A percentile compares a stretch with the other conserved stretches of the same genome.
These are phyloP conservation scores for Spilosoma lubricipeda DNA, from an alignment of 2,888 invertebrate species.

Conservation along the genomic window DNA sequence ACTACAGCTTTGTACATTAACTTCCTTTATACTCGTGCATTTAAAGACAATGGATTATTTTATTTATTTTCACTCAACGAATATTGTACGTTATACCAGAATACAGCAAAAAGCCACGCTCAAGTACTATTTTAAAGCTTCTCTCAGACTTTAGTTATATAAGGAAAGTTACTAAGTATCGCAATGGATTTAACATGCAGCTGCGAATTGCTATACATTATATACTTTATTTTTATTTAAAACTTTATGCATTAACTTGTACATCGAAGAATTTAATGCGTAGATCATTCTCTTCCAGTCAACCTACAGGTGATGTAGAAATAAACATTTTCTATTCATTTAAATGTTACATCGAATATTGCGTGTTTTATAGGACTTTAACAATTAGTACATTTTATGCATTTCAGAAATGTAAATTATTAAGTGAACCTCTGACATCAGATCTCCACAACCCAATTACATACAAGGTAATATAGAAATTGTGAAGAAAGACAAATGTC, in stretches of 20 bases:
- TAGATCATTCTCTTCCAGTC: too few species aligned
- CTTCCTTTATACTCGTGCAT: slow-evolving; percentile 80
- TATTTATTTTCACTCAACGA: slow-evolving; percentile 59
- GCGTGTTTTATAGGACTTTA: neutral
- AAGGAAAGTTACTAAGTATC: neutral
- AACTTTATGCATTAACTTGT: too few species aligned
- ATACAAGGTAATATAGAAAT: too few species aligned
- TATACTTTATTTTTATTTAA: neutral
- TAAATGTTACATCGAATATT: neutral
- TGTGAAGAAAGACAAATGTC: too few species aligned
- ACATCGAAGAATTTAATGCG: too few species aligned
- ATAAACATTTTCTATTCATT: neutral
- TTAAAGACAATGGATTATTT: slow-evolving; percentile 75
- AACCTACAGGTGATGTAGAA: too few species aligned
- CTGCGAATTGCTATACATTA: neutral
- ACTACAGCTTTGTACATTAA: slow-evolving; percentile 80
- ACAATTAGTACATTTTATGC: neutral
- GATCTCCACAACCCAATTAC: too few species aligned
- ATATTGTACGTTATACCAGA: slow-evolving; percentile 37
- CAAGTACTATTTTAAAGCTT: slow-evolving; percentile 2
- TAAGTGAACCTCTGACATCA: too few species aligned
- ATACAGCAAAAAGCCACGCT: slow-evolving; percentile 24
- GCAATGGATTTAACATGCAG: neutral
- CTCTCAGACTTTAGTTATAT: neutral
- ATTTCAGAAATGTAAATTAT: too few species aligned